Conservation (phyloP, 2,113 vertebrate species). For the Dromaius novaehollandiae region DNA sequence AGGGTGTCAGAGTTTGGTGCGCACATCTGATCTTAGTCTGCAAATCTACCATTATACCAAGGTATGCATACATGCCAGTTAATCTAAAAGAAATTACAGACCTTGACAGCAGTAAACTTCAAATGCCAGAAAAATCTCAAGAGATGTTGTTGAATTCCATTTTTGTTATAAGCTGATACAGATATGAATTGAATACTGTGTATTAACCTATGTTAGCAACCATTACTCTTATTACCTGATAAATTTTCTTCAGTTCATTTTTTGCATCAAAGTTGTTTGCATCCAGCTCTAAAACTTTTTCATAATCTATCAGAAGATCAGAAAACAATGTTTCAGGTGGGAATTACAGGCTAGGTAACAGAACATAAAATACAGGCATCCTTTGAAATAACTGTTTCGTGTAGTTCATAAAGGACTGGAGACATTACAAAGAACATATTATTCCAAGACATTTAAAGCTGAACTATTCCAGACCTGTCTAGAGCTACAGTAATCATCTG, state of each 20-base stretch:
- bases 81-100: background rate
- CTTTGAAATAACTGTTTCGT: background rate
- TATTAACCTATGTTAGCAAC: background rate
- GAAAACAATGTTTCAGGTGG: background rate
- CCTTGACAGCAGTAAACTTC: background rate
- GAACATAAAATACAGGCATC: background rate
- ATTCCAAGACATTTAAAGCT: background rate
- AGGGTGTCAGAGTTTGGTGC: background rate
- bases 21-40: background rate
- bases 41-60: background rate
- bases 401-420: background rate
- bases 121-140: background rate
- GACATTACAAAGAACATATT: background rate
- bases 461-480: background rate
- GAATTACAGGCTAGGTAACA: background rate
- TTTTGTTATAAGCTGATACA: background rate
- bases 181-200: background rate
- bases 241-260: conserved; percentile 87
- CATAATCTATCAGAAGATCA: conserved; percentile 84
- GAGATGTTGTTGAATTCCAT: background rate
- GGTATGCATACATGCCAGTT: background rate
- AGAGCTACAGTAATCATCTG: background rate
- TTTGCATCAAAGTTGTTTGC: conserved; percentile 87
- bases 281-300: conserved; percentile 88
- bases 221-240: conserved; percentile 77